A percentile compares a stretch with the other conserved stretches of the same genome.
These are phyloP conservation scores for Limnephilus auricula DNA, from an alignment of 2,888 invertebrate species.

Conservation along the genomic window DNA sequence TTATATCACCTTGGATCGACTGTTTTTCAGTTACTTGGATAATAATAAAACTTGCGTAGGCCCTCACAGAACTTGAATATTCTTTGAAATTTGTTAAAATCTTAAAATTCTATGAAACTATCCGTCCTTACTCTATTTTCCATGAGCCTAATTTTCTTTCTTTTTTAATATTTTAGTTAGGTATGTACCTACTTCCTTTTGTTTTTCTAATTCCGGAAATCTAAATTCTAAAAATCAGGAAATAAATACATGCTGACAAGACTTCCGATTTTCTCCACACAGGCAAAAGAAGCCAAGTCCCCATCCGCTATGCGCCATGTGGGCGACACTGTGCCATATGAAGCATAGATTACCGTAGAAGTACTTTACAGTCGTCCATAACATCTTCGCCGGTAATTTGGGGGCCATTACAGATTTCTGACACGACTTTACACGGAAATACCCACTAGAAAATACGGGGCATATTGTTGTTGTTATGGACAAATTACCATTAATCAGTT, in stretches of 20 bases:
- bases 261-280: neutral
- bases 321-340: conserved; percentile 9
- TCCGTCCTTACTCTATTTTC: too few species aligned
- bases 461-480: neutral
- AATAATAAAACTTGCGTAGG: too few species aligned
- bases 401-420: conserved; percentile 32
- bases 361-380: neutral
- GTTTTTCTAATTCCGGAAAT: too few species aligned
- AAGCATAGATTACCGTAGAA: conserved; percentile 11
- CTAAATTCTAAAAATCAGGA: too few species aligned
- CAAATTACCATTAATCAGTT: conserved; percentile 21
- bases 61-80: too few species aligned
- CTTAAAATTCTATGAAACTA: too few species aligned
- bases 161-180: too few species aligned
- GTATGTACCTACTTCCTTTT: too few species aligned
- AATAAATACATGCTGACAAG: neutral
- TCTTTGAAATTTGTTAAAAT: too few species aligned
- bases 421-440: neutral
- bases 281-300: neutral
- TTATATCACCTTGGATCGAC: too few species aligned
- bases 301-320: neutral
- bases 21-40: too few species aligned
- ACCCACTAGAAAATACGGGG: neutral
- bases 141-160: too few species aligned
- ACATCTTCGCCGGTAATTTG: conserved; percentile 10